Percentiles rank a stretch among this genome's conserved stretches.
phyloP scores from a whole-genome alignment of 1,140 invertebrate species.

The Coptotermes formosanus region DNA sequence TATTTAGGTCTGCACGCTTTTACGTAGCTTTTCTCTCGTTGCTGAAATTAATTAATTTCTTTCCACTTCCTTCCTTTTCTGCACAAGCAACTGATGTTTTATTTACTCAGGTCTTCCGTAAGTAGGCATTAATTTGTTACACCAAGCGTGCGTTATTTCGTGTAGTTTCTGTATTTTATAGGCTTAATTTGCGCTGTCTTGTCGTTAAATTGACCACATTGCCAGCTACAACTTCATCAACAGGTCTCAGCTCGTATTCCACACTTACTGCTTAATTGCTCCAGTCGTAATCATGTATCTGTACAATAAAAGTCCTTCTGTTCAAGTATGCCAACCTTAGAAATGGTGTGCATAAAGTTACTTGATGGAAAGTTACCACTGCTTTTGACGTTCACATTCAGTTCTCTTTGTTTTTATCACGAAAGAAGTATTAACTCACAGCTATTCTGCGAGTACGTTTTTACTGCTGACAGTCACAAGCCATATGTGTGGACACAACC shows the following conservation, averaged over 20 bases:
- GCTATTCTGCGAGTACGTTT: not conserved
- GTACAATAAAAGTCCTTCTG: not conserved
- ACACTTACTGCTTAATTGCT: not conserved
- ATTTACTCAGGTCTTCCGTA: not conserved
- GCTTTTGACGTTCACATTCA: not conserved
- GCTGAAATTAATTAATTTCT: no score
- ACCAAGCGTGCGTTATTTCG: not conserved
- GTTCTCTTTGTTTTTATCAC: not conserved
- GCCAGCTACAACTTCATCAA: not conserved
- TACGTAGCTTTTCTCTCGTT: no score
- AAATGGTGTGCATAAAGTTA: not conserved
- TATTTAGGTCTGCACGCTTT: no score
- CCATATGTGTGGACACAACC: not conserved
- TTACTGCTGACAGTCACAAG: not conserved
- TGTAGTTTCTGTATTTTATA: not conserved
- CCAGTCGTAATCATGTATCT: not conserved
- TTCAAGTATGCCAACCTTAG: not conserved
- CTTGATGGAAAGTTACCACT: not conserved
- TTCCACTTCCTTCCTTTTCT: not conserved
- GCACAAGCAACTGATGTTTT: not conserved
- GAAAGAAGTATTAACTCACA: not conserved
- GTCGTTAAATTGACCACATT: conserved; percentile 9
- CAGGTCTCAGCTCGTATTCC: not conserved
- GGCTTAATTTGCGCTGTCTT: not conserved
- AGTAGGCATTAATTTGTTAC: not conserved